These are phyloP conservation scores for Drosophila robusta DNA, from an alignment of 2,888 invertebrate genomes.

Conservation along the genomic window DNA sequence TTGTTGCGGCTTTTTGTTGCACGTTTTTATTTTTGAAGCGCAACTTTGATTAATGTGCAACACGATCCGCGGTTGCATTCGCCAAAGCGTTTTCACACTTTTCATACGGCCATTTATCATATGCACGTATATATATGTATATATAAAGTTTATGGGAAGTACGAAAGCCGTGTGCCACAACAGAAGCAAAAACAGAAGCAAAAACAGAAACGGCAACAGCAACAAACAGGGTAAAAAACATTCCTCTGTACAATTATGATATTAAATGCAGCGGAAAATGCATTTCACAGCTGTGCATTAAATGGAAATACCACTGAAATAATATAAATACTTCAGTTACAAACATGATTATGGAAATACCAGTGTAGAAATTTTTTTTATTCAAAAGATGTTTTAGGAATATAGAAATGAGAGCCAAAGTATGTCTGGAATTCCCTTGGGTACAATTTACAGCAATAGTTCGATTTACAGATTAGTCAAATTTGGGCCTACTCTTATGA, in stretches of 20 bases:
- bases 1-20: slow-evolving; percentile 40
- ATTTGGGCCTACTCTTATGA: too few relatives aligned
- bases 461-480: too few relatives aligned
- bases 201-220: slow-evolving; percentile 1
- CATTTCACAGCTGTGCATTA: slow-evolving; percentile 45
- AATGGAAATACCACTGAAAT: slow-evolving; percentile 17
- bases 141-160: neutral
- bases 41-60: slow-evolving; percentile 59
- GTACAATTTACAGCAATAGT: too few relatives aligned
- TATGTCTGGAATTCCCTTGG: neutral
- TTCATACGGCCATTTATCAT: slow-evolving; percentile 36
- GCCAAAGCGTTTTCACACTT: slow-evolving; percentile 44
- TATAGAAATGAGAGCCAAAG: neutral
- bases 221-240: slow-evolving; percentile 14
- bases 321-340: slow-evolving; percentile 2
- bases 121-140: neutral
- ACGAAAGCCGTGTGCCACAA: neutral
- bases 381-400: neutral
- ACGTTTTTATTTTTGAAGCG: slow-evolving; percentile 25
- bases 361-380: neutral
- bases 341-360: neutral
- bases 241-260: slow-evolving; percentile 51
- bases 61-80: slow-evolving; percentile 29
- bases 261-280: slow-evolving; percentile 61
- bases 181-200: neutral